Conservation (phyloP, 2,888 invertebrate species). For the Drosophila subsilvestris region DNA sequence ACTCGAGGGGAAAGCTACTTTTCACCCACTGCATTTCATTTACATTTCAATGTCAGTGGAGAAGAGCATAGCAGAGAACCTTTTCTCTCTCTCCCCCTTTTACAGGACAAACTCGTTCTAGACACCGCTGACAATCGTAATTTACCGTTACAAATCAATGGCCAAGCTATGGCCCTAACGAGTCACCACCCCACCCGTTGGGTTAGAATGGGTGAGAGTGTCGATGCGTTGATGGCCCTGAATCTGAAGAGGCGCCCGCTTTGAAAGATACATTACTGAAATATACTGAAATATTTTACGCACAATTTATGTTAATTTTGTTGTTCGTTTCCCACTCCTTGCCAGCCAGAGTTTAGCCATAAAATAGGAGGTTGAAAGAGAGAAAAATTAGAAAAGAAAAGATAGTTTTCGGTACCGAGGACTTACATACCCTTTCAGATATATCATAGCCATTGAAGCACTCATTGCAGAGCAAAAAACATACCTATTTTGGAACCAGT, state of each 20-base stretch:
- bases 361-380: constrained; percentile 34
- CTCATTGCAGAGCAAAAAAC: too few relatives aligned
- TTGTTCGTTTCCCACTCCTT: background rate
- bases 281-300: constrained; percentile 61
- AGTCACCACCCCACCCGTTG: constrained; percentile 18
- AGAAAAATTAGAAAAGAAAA: background rate
- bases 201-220: constrained; percentile 31
- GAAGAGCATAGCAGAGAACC: background rate
- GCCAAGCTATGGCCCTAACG: constrained; percentile 60
- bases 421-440: background rate
- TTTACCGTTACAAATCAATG: constrained; percentile 77
- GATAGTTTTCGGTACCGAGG: background rate
- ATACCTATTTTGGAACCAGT: too few relatives aligned
- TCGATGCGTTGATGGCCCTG: constrained; percentile 31
- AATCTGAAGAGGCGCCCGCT: constrained; percentile 37
- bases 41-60: constrained; percentile 45
- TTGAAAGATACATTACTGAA: constrained; percentile 15
- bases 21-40: constrained; percentile 39
- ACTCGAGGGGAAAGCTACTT: constrained; percentile 24
- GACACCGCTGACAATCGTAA: constrained; percentile 65
- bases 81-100: background rate
- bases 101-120: constrained; percentile 13
- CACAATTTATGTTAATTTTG: constrained; percentile 71
- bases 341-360: constrained; percentile 56
- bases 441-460: too few relatives aligned